Conservation (phyloP, 2,888 invertebrate genomes). For the Oligia fasciuncula region DNA sequence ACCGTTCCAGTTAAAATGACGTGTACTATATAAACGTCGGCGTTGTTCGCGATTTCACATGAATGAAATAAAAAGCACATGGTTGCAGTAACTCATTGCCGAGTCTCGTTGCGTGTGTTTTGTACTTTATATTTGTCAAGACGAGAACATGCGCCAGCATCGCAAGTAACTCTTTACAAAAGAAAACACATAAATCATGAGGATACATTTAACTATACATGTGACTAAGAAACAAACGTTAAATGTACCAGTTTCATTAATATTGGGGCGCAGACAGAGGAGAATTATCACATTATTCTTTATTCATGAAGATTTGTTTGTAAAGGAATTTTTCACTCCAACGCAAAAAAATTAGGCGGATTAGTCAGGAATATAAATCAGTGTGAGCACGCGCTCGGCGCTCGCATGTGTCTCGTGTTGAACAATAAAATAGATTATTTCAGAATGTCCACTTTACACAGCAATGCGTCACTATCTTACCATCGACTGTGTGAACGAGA, state of each 20-base stretch:
- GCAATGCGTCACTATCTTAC: background rate
- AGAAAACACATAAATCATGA: conserved; percentile 44
- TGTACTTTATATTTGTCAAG: conserved; percentile 42
- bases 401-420: conserved; percentile 30
- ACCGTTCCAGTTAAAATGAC: conserved; percentile 14
- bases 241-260: conserved; percentile 23
- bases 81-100: conserved; percentile 37
- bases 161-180: conserved; percentile 17
- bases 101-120: conserved; percentile 43
- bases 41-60: conserved; percentile 33
- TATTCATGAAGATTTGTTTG: conserved; percentile 46
- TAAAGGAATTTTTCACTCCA: conserved; percentile 38
- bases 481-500: background rate
- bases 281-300: conserved; percentile 42
- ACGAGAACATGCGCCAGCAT: conserved; percentile 22
- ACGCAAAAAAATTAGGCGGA: conserved; percentile 53
- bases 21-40: conserved; percentile 21
- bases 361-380: conserved; percentile 68
- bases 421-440: conserved; percentile 39
- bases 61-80: conserved; percentile 56
- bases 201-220: conserved; percentile 38
- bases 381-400: conserved; percentile 40
- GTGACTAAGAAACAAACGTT: conserved; percentile 26
- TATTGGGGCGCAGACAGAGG: conserved; percentile 22
- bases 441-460: conserved; percentile 36